phyloP scores from a whole-genome alignment of 2,888 invertebrate species.

The Hydrotaea diabolus region DNA sequence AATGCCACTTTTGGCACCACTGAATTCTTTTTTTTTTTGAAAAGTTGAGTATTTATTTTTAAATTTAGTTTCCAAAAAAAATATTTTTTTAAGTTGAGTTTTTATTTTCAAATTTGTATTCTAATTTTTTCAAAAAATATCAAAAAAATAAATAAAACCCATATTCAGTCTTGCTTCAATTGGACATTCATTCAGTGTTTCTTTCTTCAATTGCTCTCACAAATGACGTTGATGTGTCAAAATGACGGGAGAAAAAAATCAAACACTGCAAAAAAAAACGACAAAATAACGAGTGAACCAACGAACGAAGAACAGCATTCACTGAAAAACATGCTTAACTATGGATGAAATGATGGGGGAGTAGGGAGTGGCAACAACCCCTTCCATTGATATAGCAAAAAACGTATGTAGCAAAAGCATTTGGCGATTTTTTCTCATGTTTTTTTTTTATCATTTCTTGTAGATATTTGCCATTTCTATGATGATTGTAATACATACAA shows the following conservation, averaged over 20 bases:
- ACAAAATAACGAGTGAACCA: neutral
- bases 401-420: neutral
- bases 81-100: no score
- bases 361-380: neutral
- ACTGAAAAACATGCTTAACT: neutral
- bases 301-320: neutral
- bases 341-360: neutral
- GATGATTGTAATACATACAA: conserved; percentile 5
- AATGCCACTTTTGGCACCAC: no score
- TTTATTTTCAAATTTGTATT: no score
- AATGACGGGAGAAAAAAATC: neutral
- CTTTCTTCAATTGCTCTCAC: neutral
- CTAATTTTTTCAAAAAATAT: no score
- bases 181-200: neutral
- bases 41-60: no score
- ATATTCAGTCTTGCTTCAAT: neutral
- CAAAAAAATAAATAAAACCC: no score
- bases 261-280: neutral
- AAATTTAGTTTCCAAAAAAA: no score
- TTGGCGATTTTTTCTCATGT: neutral
- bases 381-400: neutral
- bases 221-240: conserved; percentile 4
- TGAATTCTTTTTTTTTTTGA: no score
- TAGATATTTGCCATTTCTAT: neutral
- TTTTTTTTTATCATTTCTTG: neutral